These are phyloP conservation scores for Formica aserva DNA, from an alignment of 2,888 invertebrate species.

Conservation along the genomic window DNA sequence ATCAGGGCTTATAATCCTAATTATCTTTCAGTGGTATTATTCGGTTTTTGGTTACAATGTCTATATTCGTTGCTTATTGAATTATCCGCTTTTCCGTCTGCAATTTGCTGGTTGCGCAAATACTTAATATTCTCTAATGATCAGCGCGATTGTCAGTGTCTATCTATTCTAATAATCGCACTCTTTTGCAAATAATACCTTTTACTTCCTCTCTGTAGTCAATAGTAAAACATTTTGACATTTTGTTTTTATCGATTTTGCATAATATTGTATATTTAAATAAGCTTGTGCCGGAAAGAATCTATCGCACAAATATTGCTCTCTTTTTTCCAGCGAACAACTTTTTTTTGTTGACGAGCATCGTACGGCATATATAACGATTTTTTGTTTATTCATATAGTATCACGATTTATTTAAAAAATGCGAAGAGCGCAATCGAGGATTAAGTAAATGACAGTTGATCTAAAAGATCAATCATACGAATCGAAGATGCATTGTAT, in stretches of 20 bases:
- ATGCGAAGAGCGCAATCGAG: not conserved
- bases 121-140: not conserved
- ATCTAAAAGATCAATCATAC: not conserved
- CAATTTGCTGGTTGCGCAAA: conserved; percentile 4
- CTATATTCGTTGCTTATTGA: not conserved
- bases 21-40: not conserved
- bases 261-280: not conserved
- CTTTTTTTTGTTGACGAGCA: not conserved
- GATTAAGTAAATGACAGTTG: not conserved
- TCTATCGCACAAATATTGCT: not conserved
- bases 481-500: not conserved
- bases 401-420: not conserved
- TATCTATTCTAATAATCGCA: not conserved
- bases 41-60: not conserved
- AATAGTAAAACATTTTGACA: not conserved
- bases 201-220: not conserved
- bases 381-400: not conserved
- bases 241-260: not conserved
- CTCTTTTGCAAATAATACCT: not conserved
- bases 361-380: not conserved
- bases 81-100: not conserved
- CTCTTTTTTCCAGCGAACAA: not conserved
- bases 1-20: not conserved
- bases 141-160: not conserved
- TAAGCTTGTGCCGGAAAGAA: not conserved